Conservation (phyloP, 2,888 invertebrate species). For the Cephus pulcher region DNA sequence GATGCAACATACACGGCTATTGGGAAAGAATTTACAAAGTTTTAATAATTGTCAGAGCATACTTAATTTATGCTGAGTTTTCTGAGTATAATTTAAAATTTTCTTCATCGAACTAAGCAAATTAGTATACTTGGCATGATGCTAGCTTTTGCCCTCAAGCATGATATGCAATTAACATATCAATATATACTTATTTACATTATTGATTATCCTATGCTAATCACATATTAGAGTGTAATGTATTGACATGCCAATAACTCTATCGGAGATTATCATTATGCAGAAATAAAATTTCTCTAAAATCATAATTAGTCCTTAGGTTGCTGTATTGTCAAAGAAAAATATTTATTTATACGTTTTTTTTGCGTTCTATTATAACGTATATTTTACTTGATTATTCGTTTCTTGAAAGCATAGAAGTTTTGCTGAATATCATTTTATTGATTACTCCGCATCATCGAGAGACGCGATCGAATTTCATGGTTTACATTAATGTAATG, state of each 20-base stretch:
- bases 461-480: neutral
- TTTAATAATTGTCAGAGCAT: neutral
- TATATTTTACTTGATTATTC: neutral
- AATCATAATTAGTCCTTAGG: neutral
- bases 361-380: neutral
- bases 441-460: neutral
- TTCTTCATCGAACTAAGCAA: neutral
- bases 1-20: neutral
- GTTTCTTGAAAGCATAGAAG: neutral
- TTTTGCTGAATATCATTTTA: neutral
- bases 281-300: neutral
- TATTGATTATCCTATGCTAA: neutral
- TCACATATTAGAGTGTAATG: neutral
- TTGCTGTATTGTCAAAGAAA: neutral
- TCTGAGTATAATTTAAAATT: neutral
- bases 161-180: neutral
- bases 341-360: neutral
- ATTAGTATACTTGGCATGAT: neutral
- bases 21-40: neutral
- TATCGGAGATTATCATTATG: no score
- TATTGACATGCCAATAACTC: no score
- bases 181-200: neutral
- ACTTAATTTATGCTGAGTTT: neutral
- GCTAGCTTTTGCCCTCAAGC: neutral
- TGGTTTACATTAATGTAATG: neutral